Percentiles rank a stretch among this genome's conserved stretches.
Evolutionary conservation across 2,888 invertebrate species (phyloP).

Genomic region (Euspilapteryx auroguttella): DNA sequence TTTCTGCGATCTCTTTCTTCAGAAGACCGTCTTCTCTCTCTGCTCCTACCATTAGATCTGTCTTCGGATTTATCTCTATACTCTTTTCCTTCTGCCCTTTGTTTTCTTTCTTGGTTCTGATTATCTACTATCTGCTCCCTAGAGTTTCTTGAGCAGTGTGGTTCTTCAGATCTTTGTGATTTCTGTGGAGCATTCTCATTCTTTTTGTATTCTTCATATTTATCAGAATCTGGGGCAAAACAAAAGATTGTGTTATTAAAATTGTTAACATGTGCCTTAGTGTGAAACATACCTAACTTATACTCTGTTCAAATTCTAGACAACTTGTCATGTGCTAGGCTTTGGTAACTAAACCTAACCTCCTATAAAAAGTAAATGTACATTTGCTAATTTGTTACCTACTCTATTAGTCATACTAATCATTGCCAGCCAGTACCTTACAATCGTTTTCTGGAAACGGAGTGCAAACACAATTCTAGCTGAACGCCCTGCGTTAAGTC

Average conservation of each 20-base stretch:
- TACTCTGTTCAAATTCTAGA: too few relatives aligned
- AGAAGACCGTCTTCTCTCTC: conserved; percentile 12
- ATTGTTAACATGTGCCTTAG: too few relatives aligned
- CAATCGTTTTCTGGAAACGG: neutral
- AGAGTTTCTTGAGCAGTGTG: too few relatives aligned
- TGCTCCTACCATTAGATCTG: conserved; percentile 18
- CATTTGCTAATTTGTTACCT: too few relatives aligned
- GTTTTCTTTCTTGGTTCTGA: conserved; percentile 5
- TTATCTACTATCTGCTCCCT: too few relatives aligned
- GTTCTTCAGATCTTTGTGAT: too few relatives aligned
- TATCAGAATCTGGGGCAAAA: conserved; percentile 64
- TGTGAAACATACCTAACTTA: too few relatives aligned
- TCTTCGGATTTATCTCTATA: conserved; percentile 11
- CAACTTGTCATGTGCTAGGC: too few relatives aligned
- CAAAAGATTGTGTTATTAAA: too few relatives aligned
- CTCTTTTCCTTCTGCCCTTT: conserved; percentile 12
- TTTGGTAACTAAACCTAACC: too few relatives aligned
- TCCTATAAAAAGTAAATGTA: too few relatives aligned
- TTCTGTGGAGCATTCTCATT: conserved; percentile 22
- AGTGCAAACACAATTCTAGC: neutral
- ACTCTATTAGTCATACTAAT: too few relatives aligned
- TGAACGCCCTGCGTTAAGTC: neutral
- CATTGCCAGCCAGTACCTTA: conserved; percentile 1
- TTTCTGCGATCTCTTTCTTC: conserved; percentile 11
- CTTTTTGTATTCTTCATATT: conserved; percentile 71